Evolutionary conservation across 2,797 vertebrate genomes (phyloP), one percentile per base, ranked within the genome.

Genomic region (Eremophila alpestris): DNA sequence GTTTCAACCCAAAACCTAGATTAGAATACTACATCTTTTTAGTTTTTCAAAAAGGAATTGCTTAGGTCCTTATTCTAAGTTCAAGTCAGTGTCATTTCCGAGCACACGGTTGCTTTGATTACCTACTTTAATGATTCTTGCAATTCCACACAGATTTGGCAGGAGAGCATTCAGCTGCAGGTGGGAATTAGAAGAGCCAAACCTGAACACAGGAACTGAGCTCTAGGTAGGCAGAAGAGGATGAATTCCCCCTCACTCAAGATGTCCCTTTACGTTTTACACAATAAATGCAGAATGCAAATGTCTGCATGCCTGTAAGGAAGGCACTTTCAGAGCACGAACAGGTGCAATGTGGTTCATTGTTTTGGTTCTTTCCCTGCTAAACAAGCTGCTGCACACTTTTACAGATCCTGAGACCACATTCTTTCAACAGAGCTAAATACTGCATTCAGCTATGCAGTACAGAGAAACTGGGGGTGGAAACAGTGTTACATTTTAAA

Each of bases 61-160:
- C 36, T 81, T 59, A 43, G 65, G 59, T 55, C 16, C 48, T 58
- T 73, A 86, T 81, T 91, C 58, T 74, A 55, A 86, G 77, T 83
- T 86, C 76, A 95, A 95, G 92, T 89, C n/a, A 80, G 46, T 67
- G n/a, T 71, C 4, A 55, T 81, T 90, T 90, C 41, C 83, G 84
- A 91, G 38, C n/a, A 62, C 27, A 34, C 55, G 52, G 48, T 20
- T 95, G 77, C 58, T 95, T 55, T 67, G n/a, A 65, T 32, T 22
- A 48, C 30, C 20, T 52, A 13, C 32, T 70, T 36, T 63, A 63
- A 63, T 11, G 30, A 55, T 34, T 32, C 21, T 32, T 56, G 26
- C 18, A 70, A 59, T 32, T 62, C 71, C 79, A 69, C 40, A 8
- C 2, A 54, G 30, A 40, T 51, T 41, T 62, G 29, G 63, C 76